Conservation (phyloP, 2,888 invertebrate genomes). For the Scaeva pyrastri region DNA sequence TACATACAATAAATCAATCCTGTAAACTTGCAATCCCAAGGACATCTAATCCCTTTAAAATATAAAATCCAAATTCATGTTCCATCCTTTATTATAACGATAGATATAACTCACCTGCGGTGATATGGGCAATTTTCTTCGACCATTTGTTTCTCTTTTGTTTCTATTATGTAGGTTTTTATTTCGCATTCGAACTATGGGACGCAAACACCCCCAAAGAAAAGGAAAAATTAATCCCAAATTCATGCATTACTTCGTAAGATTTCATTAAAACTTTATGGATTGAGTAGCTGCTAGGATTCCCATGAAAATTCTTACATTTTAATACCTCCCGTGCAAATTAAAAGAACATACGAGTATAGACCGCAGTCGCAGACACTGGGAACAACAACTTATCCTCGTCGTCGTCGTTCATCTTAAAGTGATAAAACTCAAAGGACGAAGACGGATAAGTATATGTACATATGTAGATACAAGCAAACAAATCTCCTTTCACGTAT, state of each 20-base stretch:
- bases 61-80: slow-evolving; percentile 50
- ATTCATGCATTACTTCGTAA: slow-evolving; percentile 69
- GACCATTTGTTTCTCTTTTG: slow-evolving; percentile 14
- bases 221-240: slow-evolving; percentile 57
- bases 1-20: slow-evolving; percentile 60
- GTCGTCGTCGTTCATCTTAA: not conserved
- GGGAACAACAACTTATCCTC: slow-evolving; percentile 31
- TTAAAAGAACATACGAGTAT: slow-evolving; percentile 32
- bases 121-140: slow-evolving; percentile 32
- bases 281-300: slow-evolving; percentile 70
- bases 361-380: slow-evolving; percentile 2
- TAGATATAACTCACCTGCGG: slow-evolving; percentile 60
- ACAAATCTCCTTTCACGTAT: slow-evolving; percentile 53
- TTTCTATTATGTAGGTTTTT: slow-evolving; percentile 40
- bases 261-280: slow-evolving; percentile 75
- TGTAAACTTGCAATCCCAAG: slow-evolving; percentile 15
- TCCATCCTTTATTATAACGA: slow-evolving; percentile 38
- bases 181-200: slow-evolving; percentile 33
- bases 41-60: slow-evolving; percentile 71
- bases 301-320: slow-evolving; percentile 62
- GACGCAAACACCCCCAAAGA: slow-evolving; percentile 27
- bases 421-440: slow-evolving; percentile 61
- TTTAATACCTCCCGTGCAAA: slow-evolving; percentile 62
- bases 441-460: slow-evolving; percentile 11
- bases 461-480: too few relatives aligned